Percentiles rank a stretch among this genome's conserved stretches.
phyloP scores from a whole-genome alignment of 2,888 invertebrate genomes.

The Harpagoxenus sublaevis region DNA sequence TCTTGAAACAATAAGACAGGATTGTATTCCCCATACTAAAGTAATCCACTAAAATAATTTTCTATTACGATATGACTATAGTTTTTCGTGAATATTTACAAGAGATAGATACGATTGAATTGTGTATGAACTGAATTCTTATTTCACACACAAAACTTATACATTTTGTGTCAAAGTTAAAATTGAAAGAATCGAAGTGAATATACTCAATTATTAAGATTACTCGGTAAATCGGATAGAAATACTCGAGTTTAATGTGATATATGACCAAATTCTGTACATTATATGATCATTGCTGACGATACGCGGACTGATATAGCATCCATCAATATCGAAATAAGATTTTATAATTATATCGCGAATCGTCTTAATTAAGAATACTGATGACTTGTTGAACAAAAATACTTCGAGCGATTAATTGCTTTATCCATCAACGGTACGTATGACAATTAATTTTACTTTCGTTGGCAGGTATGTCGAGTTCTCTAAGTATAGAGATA shows the following conservation, averaged over 20 bases:
- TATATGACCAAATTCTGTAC: conserved; percentile 63
- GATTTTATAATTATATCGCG: conserved; percentile 56
- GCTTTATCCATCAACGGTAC: conserved; percentile 35
- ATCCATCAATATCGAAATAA: conserved; percentile 30
- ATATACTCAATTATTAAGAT: conserved; percentile 20
- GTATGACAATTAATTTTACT: conserved; percentile 34
- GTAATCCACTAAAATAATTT: conserved; percentile 11
- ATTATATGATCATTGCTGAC: conserved; percentile 52
- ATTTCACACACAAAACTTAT: background rate
- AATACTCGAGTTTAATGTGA: conserved; percentile 59
- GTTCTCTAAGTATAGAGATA: background rate
- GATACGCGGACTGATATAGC: conserved; percentile 32
- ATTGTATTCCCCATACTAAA: background rate
- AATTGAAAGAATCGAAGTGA: conserved; percentile 23
- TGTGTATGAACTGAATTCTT: background rate
- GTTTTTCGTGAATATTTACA: conserved; percentile 3
- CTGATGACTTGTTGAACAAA: background rate
- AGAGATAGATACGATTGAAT: conserved; percentile 1
- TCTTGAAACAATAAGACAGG: background rate
- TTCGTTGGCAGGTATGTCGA: conserved; percentile 25
- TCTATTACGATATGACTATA: background rate
- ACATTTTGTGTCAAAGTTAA: conserved; percentile 3
- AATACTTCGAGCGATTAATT: conserved; percentile 26
- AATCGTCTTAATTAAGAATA: conserved; percentile 44
- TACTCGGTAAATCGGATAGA: conserved; percentile 15